Conservation (phyloP, 2,113 vertebrate species). For the Pluvianellus socialis region DNA sequence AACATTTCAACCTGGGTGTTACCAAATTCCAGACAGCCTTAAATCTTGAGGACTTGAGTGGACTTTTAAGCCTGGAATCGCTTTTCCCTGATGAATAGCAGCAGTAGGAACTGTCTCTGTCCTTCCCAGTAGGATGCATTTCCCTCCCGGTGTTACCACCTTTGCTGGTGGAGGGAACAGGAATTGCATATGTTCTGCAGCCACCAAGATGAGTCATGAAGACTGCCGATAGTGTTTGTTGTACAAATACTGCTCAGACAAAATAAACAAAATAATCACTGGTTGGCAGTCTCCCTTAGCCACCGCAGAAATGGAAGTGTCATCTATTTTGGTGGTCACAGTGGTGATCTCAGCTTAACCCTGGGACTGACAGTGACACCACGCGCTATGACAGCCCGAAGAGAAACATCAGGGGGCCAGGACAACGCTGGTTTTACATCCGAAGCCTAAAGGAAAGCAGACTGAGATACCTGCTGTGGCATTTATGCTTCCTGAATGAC, state of each 20-base stretch:
- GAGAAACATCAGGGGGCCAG: background rate
- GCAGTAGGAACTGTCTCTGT: background rate
- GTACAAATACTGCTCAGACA: slow-evolving; percentile 11
- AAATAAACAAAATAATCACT: slow-evolving; percentile 8
- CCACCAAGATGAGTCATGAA: background rate
- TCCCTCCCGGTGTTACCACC: background rate
- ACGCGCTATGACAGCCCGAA: background rate
- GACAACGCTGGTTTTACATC: background rate
- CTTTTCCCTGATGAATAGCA: background rate
- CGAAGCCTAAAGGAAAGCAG: background rate
- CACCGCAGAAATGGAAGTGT: background rate
- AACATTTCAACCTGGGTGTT: background rate
- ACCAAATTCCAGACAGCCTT: background rate
- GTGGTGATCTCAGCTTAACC: background rate
- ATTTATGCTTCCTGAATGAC: background rate
- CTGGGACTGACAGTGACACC: background rate
- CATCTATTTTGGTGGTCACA: background rate
- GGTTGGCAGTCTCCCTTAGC: background rate
- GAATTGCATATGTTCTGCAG: background rate
- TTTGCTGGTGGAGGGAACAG: background rate
- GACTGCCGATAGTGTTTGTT: background rate
- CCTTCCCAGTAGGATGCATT: background rate
- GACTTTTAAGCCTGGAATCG: background rate
- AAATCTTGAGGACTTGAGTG: background rate
- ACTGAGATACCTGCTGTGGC: background rate